These are phyloP conservation scores for Lucilia cuprina DNA, from an alignment of 1,140 invertebrate genomes.

Conservation along the genomic window DNA sequence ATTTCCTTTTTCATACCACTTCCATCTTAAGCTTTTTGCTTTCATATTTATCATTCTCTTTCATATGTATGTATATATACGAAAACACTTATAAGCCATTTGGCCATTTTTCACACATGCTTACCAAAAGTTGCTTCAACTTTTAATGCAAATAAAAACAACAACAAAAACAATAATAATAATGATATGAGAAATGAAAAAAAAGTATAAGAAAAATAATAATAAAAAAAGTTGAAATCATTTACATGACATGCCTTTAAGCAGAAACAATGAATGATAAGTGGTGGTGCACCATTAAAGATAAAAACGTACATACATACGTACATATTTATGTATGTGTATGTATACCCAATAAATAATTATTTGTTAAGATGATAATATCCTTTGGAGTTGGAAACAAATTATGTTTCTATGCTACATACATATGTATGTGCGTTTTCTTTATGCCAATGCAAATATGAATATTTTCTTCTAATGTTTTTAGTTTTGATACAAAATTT, in stretches of 20 bases:
- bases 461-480: too few relatives aligned
- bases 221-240: not conserved
- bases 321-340: too few relatives aligned
- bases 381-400: too few relatives aligned
- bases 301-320: not conserved
- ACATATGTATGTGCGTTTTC: too few relatives aligned
- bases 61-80: not conserved
- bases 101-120: not conserved
- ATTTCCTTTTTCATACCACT: not conserved
- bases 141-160: not conserved
- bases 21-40: not conserved
- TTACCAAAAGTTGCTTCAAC: not conserved
- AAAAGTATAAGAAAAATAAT: not conserved
- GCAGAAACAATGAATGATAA: not conserved
- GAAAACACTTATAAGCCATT: not conserved
- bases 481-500: too few relatives aligned
- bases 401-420: too few relatives aligned
- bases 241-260: not conserved
- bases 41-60: not conserved
- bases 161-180: slow-evolving; percentile 3
- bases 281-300: not conserved
- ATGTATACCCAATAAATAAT: too few relatives aligned
- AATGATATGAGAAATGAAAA: not conserved
- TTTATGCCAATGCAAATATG: too few relatives aligned
- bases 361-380: too few relatives aligned